Base-by-base conservation (phyloP, 1,140 invertebrate genomes). In the Caenorhabditis latens region DNA sequence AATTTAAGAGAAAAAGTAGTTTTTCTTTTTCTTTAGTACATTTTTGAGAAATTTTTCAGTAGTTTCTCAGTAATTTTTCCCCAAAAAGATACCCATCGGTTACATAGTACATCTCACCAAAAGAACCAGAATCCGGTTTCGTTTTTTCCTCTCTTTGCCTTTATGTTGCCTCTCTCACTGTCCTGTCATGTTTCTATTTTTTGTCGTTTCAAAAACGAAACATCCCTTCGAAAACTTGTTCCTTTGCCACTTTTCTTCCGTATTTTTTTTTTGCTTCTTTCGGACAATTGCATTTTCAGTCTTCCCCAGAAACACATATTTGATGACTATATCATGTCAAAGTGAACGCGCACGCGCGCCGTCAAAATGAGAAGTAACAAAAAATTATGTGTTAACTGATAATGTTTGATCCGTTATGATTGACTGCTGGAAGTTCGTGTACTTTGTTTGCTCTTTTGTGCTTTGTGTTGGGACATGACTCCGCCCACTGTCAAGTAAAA, bases 381-480 rank as follows among this genome's bases (percentile, higher is more conserved):
- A 50, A 50, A 50, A 53, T 14, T 14, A 14, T 11, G 16, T 53
- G 16, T 14, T n/a, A 21, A 58, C 24, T 71, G 14, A 43, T 71
- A 71, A 79, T 79, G 32, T 79, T 53, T 79, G 71, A 50, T 79
- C 71, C 11, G n/a, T 50, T 79, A 79, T 79, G 40, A 79, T 79
- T 50, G 71, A 79, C 67, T 43, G 9, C 8, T 71, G 32, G 32
- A 32, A 32, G 32, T 46, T 32, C 32, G 16, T 40, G 65, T 71
- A 63, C 61, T 71, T 71, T 71, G 65, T 43, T 71, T 71, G 65
- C 65, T 71, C 65, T 71, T 71, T 71, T 71, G 65, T 71, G 65
- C 19, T 71, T n/a, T 61, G 57, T 61, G 57, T n/a, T 67, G 40
- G 8, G 16, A 71, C 16, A 8, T 16, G 42, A 24, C 61, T 63